phyloP scores from a whole-genome alignment of 2,797 vertebrate species.

The Anomalospiza imberbis region DNA sequence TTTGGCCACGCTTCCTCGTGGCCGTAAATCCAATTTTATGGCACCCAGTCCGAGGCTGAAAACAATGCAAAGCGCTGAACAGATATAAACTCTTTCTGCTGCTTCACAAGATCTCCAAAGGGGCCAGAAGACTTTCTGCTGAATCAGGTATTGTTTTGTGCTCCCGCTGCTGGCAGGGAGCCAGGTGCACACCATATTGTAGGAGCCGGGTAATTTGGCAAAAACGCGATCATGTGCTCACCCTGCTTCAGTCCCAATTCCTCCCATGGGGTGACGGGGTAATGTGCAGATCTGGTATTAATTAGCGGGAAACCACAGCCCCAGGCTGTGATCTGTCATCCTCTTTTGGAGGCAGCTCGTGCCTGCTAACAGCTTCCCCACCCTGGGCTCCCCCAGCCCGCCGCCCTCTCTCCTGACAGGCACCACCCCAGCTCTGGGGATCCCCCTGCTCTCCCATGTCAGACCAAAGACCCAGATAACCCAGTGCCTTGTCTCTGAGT shows the following conservation, averaged over 20 bases:
- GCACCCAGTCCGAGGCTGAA: conserved; percentile 19
- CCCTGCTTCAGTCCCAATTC: conserved; percentile 36
- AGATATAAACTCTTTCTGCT: conserved; percentile 57
- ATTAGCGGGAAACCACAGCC: conserved; percentile 29
- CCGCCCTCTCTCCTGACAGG: not conserved
- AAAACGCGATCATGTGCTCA: conserved; percentile 26
- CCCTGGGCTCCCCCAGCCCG: not conserved
- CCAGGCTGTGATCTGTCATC: conserved; percentile 35
- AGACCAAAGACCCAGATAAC: not conserved
- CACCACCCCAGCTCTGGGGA: not conserved
- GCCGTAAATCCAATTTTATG: conserved; percentile 20
- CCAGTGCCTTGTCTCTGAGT: not conserved
- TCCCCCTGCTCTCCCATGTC: not conserved
- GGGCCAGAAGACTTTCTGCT: conserved; percentile 53
- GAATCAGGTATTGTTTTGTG: conserved; percentile 57
- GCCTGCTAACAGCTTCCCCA: not conserved
- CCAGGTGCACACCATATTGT: conserved; percentile 55
- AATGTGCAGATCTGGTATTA: conserved; percentile 52
- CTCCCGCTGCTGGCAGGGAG: not conserved
- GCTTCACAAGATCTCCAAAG: conserved; percentile 52
- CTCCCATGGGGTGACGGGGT: conserved; percentile 31
- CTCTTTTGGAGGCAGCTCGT: conserved; percentile 6
- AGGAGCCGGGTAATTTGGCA: conserved; percentile 49
- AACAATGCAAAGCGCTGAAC: conserved; percentile 13
- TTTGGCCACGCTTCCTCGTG: not conserved